Percentiles rank a stretch among this genome's conserved stretches.
phyloP scores from a whole-genome alignment of 2,113 vertebrate species.

The Bolborhynchus lineola region DNA sequence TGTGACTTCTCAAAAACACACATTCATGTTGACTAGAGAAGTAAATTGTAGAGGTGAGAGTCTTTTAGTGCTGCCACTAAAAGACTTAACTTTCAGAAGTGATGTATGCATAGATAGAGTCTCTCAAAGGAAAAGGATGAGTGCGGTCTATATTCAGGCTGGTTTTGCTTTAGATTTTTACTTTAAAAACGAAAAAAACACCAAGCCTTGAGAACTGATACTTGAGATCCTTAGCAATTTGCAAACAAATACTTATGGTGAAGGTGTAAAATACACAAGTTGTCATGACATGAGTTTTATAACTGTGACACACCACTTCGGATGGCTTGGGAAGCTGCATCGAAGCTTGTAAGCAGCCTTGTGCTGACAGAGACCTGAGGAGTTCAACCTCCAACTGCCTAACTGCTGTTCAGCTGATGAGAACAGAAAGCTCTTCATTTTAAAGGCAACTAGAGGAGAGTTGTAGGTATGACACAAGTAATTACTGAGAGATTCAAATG shows the following conservation, averaged over 20 bases:
- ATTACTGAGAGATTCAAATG: rapidly evolving
- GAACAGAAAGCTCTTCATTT: not conserved
- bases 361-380: not conserved
- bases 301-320: not conserved
- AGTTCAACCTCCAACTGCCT: not conserved
- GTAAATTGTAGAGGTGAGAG: not conserved
- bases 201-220: not conserved
- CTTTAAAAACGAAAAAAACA: not conserved
- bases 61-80: not conserved
- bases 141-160: not conserved
- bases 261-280: not conserved
- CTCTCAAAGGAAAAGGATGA: not conserved
- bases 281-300: not conserved
- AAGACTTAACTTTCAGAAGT: not conserved
- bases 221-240: not conserved
- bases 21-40: not conserved
- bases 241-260: not conserved
- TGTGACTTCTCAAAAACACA: not conserved
- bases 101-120: not conserved
- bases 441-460: not conserved
- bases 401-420: not conserved
- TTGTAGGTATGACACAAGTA: not conserved
- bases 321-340: no score
- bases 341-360: not conserved
- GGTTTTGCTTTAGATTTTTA: not conserved